Base-by-base conservation (phyloP, 1,140 invertebrate genomes). In the Zaprionus lachaisei region DNA sequence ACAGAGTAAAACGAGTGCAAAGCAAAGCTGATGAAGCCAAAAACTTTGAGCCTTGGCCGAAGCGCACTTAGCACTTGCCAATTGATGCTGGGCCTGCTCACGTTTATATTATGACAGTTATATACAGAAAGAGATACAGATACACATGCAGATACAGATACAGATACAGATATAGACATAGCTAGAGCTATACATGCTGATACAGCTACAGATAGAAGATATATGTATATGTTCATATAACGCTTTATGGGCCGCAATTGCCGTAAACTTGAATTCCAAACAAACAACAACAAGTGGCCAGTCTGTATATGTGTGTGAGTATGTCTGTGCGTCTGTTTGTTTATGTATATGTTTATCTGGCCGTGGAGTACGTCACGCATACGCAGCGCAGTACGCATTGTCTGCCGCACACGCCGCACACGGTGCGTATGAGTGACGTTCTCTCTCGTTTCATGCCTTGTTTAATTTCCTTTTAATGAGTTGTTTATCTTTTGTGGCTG, bases 381-480 rank as follows among this genome's bases (percentile, higher is more conserved):
- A 80, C 77, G 77, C 79, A 73, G 56, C 44, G 73, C 60, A 37
- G 62, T 65, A 49, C 58, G 74, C 37, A 70, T 47, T 69, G 51
- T 75, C 66, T 38, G 37, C 41, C 15, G 7, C 28, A 31, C 28
- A 44, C 57, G 37, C 26, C 22, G 31, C 60, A 75, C 61, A 79
- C 72, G 67, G 66, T 83, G 83, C 83, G 83, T 81, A 83, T 83
- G 84, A 81, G 84, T 89, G 84, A 89, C 84, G 74, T 63, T 72
- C 47, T 56, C 54, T 70, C 80, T 87, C 54, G 44, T 71, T 76
- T 83, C 84, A 89, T 71, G 84, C 68, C 84, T 84, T 84, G 78
- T 89, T 87, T 89, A 87, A 89, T 87, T 87, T 86, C 71, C 65
- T 69, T 80, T 87, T 89, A 89, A 89, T 89, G 84, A 87, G 81